phyloP scores from a whole-genome alignment of 1,140 invertebrate genomes.

The Aphis craccivora region DNA sequence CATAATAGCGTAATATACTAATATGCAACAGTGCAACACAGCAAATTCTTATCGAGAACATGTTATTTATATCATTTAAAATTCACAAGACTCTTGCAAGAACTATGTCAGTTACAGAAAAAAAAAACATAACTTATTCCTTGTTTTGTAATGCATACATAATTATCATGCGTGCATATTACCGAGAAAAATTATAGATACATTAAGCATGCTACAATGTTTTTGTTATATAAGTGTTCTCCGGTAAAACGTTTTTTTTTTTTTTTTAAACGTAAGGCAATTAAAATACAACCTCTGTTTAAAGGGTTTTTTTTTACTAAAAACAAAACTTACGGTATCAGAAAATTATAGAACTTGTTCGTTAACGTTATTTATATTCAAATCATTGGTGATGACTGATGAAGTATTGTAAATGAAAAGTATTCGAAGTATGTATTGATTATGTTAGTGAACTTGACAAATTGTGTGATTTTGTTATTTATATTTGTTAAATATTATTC shows the following conservation, averaged over 20 bases:
- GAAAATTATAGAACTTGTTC: not conserved
- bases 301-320: not conserved
- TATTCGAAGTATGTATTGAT: not conserved
- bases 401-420: not conserved
- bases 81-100: not conserved
- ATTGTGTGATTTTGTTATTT: not conserved
- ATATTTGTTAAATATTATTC: not conserved
- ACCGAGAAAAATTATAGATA: not conserved
- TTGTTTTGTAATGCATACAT: not conserved
- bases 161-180: not conserved
- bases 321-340: not conserved
- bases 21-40: not conserved
- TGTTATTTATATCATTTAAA: not conserved
- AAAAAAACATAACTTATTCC: not conserved
- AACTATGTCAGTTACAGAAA: not conserved
- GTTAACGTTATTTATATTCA: not conserved
- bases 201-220: not conserved
- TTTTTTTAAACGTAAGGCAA: not conserved
- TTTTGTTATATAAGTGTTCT: not conserved
- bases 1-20: not conserved
- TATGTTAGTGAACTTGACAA: not conserved
- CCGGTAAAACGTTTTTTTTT: not conserved
- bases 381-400: not conserved
- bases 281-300: not conserved
- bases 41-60: not conserved